Evolutionary conservation across 1,140 invertebrate species (phyloP), one percentile per base, ranked within the genome.

Genomic region (Tyrophagus putrescentiae): DNA sequence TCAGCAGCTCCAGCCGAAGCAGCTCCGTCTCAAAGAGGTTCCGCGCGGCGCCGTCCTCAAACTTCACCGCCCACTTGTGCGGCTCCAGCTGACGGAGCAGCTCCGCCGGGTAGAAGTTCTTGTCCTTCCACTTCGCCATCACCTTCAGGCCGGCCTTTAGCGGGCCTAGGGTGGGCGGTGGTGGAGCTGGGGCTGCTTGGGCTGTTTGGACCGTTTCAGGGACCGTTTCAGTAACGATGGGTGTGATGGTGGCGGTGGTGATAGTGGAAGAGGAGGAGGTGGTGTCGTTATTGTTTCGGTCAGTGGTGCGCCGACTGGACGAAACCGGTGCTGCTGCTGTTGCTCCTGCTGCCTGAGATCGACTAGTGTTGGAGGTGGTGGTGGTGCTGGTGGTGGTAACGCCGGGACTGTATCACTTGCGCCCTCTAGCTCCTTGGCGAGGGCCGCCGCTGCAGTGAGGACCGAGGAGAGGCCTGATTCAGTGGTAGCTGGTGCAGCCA

Each of bases 81-180:
- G 7, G 45, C 52, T 64, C 54, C 11, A 44, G 9, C 29, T 59
- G 39, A 29, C 48, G 54, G 25, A 34, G 21, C 1, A 64, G 57
- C 36, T 33, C 52, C 23, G 62, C 66, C 13, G 66, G 65, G 62
- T 67, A 67, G 36, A 61, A 67, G 48, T 62, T 66, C 25, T 62
- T 62, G 60, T 66, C 66, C 52, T 50, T 62, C 66, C 66, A 67
- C 29, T 62, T 66, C 16, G 66, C 65, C 61, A 67, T 64, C 11
- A 67, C 65, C 42, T 60, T 62, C 9, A 60, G 58, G 48, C 64
- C 64, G 57, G 50, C n/a, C 23, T 25, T 41, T 6, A 64, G 11
- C 33, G 5, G 11, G 13, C 16, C 32, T 6, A 42, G 5, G 23
- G 52, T 21, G 28, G 9, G 27, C 21, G 25, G 27, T 9, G 23